These are phyloP conservation scores for Lepus oiostolus DNA, from an alignment of 2,797 vertebrate genomes.

Conservation along the genomic window DNA sequence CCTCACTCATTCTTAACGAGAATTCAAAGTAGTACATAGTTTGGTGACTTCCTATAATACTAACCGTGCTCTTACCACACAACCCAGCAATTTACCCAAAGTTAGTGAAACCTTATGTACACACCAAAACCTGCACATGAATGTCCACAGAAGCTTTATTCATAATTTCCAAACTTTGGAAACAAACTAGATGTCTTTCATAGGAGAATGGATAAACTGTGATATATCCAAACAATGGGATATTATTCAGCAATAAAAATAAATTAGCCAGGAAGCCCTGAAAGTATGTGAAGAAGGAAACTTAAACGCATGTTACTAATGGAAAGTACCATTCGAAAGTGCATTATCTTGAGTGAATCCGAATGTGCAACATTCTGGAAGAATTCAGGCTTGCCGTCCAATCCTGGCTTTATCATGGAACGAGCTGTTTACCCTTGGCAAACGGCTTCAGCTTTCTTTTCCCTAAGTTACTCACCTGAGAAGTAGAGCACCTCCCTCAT, in stretches of 20 bases:
- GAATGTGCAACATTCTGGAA: not conserved
- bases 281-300: not conserved
- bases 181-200: not conserved
- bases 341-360: not conserved
- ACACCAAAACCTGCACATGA: not conserved
- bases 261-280: not conserved
- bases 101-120: not conserved
- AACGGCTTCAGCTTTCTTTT: conserved; percentile 22
- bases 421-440: not conserved
- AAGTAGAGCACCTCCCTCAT: not conserved
- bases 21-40: not conserved
- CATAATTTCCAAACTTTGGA: not conserved
- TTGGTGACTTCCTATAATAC: not conserved
- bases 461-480: not conserved
- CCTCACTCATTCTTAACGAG: not conserved
- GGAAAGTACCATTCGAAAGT: not conserved
- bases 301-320: not conserved
- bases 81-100: not conserved
- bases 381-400: not conserved
- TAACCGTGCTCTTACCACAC: not conserved
- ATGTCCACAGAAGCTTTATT: not conserved
- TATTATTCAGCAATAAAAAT: not conserved
- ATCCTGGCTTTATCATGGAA: not conserved
- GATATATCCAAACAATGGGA: not conserved
- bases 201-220: not conserved